Conservation (phyloP, 2,797 vertebrate genomes). For the Coregonus suidteri region DNA sequence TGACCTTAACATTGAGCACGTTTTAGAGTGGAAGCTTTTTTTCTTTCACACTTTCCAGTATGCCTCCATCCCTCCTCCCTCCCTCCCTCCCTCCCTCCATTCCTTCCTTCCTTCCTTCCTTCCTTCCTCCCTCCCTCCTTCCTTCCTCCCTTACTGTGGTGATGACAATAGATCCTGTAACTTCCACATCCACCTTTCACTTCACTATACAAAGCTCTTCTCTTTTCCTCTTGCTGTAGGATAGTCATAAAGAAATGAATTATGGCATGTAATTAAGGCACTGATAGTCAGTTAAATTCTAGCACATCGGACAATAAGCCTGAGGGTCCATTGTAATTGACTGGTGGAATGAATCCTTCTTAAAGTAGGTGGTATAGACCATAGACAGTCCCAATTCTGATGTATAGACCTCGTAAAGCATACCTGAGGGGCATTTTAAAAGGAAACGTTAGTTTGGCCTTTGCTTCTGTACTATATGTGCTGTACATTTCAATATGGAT, state of each 20-base stretch:
- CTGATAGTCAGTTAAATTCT: neutral
- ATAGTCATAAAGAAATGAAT: neutral
- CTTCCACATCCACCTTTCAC: neutral
- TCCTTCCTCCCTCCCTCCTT: no score
- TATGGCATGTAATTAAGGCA: neutral
- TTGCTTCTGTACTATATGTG: neutral
- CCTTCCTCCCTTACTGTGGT: neutral
- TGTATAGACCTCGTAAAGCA: neutral
- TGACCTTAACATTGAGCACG: neutral
- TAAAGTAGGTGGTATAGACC: neutral
- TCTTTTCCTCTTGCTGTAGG: neutral
- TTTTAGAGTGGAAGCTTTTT: neutral
- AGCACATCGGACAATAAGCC: neutral
- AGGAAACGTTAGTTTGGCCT: neutral
- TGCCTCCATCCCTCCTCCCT: no score
- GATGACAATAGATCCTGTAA: neutral
- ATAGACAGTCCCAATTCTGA: neutral
- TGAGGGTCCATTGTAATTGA: neutral
- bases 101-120: no score
- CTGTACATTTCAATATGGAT: neutral
- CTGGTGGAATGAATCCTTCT: constrained; percentile 3
- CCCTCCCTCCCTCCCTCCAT: no score
- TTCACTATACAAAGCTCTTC: neutral
- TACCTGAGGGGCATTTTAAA: neutral
- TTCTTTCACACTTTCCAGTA: neutral